phyloP scores from a whole-genome alignment of 2,888 invertebrate genomes.

The Cynaeus angustus region DNA sequence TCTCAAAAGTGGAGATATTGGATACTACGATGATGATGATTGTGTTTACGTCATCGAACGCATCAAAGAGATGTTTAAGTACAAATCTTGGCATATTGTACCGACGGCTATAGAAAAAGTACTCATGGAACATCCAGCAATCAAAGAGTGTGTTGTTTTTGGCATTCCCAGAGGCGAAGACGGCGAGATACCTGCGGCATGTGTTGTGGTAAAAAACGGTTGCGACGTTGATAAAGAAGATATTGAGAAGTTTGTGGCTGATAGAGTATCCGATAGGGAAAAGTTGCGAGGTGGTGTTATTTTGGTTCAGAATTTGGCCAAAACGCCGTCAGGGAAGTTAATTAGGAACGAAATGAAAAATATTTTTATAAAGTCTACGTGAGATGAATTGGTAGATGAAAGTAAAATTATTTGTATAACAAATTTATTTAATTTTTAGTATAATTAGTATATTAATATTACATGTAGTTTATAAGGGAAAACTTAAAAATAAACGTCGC shows the following conservation, averaged over 20 bases:
- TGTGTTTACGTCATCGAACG: conserved; percentile 61
- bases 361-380: conserved; percentile 2
- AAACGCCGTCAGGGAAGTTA: conserved; percentile 51
- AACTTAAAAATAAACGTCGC: too few relatives aligned
- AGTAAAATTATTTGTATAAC: too few relatives aligned
- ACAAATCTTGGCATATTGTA: conserved; percentile 63
- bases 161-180: conserved; percentile 59
- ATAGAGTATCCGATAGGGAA: conserved; percentile 49
- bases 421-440: too few relatives aligned
- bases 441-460: too few relatives aligned
- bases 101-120: conserved; percentile 60
- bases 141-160: conserved; percentile 61
- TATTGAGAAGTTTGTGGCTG: conserved; percentile 42
- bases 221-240: conserved; percentile 23
- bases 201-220: conserved; percentile 46
- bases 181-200: conserved; percentile 57
- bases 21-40: conserved; percentile 62
- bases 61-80: conserved; percentile 64
- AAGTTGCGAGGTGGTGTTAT: conserved; percentile 50
- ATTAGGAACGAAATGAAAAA: conserved; percentile 16
- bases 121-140: conserved; percentile 59
- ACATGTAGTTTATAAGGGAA: too few relatives aligned
- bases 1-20: conserved; percentile 62
- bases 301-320: conserved; percentile 42
- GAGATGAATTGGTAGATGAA: background rate